These are phyloP conservation scores for Equus quagga DNA, from an alignment of 2,113 vertebrate genomes.

Conservation along the genomic window DNA sequence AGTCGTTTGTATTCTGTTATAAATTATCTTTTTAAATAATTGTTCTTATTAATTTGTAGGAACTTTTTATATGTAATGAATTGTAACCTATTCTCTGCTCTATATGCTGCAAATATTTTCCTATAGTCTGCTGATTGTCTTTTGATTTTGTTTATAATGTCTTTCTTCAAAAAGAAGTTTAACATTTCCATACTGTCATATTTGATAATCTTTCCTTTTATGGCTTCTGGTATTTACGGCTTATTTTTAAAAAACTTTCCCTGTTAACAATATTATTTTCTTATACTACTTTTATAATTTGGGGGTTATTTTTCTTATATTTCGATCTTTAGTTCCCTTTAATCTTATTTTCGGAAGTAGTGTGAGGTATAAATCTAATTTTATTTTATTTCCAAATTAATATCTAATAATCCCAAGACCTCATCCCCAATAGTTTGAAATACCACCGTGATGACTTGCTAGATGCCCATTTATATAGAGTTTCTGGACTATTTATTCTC, in stretches of 20 bases:
- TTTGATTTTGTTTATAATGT: background rate
- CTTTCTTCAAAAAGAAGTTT: background rate
- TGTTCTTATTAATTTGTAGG: slow-evolving; percentile 17
- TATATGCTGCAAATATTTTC: slow-evolving; percentile 6
- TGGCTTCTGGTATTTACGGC: background rate
- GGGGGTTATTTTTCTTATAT: background rate
- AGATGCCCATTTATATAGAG: background rate
- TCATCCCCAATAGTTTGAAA: background rate
- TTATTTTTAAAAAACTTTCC: background rate
- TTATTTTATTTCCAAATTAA: slow-evolving; percentile 50
- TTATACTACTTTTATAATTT: background rate
- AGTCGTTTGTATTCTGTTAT: slow-evolving; percentile 21
- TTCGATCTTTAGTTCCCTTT: background rate
- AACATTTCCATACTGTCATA: slow-evolving; percentile 35
- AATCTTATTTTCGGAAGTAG: slow-evolving; percentile 10
- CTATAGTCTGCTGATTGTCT: background rate
- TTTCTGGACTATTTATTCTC: background rate
- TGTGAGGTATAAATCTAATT: background rate
- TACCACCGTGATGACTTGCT: background rate
- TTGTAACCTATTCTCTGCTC: background rate
- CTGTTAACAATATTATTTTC: background rate
- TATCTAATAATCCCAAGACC: background rate
- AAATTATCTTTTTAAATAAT: slow-evolving; percentile 41
- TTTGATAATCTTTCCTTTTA: slow-evolving; percentile 22
- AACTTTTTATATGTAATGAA: background rate